phyloP scores from a whole-genome alignment of 2,797 vertebrate species.

The Syncerus caffer region DNA sequence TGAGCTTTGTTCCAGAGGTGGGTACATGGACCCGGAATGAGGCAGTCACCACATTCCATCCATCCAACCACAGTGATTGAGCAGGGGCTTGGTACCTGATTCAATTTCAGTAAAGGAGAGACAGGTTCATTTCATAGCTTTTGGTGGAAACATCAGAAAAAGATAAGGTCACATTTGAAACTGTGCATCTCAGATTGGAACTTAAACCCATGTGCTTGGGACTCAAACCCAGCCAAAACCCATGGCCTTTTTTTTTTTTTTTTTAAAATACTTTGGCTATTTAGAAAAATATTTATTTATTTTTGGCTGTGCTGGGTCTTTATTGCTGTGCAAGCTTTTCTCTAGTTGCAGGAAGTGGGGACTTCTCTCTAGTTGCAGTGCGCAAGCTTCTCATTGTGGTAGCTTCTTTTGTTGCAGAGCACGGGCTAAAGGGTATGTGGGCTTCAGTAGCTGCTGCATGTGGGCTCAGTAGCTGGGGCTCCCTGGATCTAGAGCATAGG shows the following conservation, averaged over 20 bases:
- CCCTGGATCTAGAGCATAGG: not conserved
- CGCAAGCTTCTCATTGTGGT: not conserved
- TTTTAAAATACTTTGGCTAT: not conserved
- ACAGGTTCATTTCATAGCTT: not conserved
- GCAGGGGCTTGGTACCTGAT: not conserved
- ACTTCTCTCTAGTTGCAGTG: not conserved
- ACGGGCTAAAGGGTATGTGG: not conserved
- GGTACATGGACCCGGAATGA: not conserved
- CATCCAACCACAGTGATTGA: not conserved
- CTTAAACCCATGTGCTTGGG: rapidly evolving
- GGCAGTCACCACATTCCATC: not conserved
- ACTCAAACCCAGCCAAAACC: not conserved
- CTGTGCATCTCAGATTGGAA: not conserved
- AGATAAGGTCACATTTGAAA: not conserved
- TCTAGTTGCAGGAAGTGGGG: not conserved
- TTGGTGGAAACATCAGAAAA: not conserved
- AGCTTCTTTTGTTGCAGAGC: not conserved
- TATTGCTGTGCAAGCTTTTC: not conserved
- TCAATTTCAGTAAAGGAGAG: not conserved
- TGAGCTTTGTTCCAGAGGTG: not conserved
- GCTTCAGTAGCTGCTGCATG: not conserved
- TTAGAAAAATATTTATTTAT: not conserved
- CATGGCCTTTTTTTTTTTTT: not conserved
- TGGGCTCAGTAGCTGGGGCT: not conserved
- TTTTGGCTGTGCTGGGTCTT: not conserved